Base-by-base conservation (phyloP, 2,797 vertebrate genomes). In the Gorsachius magnificus region DNA sequence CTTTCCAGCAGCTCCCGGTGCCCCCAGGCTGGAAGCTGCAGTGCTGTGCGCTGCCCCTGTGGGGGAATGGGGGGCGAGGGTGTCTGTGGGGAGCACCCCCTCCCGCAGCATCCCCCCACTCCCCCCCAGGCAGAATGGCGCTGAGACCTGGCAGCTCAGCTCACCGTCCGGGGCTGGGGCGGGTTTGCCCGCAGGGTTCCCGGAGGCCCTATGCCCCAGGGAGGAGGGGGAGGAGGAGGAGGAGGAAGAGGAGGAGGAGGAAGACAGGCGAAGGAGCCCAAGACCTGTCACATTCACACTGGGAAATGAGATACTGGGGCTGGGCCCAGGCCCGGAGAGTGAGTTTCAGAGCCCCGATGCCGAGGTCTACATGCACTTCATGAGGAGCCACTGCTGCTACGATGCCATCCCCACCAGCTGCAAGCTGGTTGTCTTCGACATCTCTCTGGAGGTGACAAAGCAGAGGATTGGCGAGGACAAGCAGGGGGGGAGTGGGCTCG, bases 381-480 rank as follows among this genome's bases (percentile, higher is more conserved):
- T 99, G 99, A 99, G 98, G 97, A 99, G 96, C 83, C 99, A 99
- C 97, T 98, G 96, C 94, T 99, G 99, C 97, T 99, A 99, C 0
- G 99, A 99, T 2, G 99, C 99, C 80, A 98, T 99, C 91, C 99
- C 99, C 11, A 99, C 99, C 95, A 99, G 99, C 97, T 99, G 99
- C 97, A 99, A 99, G 95, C 98, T 99, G 10, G 99, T 99, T 13
- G 98, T 99, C 90, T 99, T 99, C 6, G 99, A 99, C 93, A 99
- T 98, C 21, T 98, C 97, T 0, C 97, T 99, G 45, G 98, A 99
- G 99, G 99, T 99, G 90, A 97, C 96, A 58, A 79, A 68, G 50
- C 1, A 0, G 38, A 51, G 56, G 4, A 63, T 82, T 0, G 1
- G 26, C 2, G 6, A 58, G 89, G 48, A 16, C 0, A 2, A 35